phyloP scores from a whole-genome alignment of 2,797 vertebrate species.

The Sebastes iracundus region DNA sequence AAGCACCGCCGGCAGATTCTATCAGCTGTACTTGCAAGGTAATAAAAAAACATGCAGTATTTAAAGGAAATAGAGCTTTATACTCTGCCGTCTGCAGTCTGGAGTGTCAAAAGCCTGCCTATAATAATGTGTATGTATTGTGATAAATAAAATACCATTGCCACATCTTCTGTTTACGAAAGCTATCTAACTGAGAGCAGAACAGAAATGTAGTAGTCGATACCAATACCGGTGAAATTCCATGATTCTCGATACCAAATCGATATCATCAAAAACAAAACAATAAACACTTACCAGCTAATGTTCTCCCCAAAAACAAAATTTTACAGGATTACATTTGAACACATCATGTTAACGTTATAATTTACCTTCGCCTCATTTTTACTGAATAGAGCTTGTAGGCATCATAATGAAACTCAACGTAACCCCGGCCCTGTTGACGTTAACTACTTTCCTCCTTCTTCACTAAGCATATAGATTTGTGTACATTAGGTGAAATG shows the following conservation, averaged over 20 bases:
- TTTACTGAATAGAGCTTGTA: too few relatives aligned
- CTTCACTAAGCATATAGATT: too few relatives aligned
- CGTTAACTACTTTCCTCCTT: too few relatives aligned
- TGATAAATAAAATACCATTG: neutral
- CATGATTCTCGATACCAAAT: neutral
- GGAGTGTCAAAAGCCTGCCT: too few relatives aligned
- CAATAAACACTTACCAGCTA: neutral
- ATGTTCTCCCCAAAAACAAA: neutral
- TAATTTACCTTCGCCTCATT: too few relatives aligned
- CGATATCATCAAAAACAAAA: neutral
- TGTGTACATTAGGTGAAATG: too few relatives aligned
- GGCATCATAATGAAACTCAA: too few relatives aligned
- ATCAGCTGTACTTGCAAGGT: constrained; percentile 6
- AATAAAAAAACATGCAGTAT: constrained; percentile 23
- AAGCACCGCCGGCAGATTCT: constrained; percentile 21
- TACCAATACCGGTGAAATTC: neutral
- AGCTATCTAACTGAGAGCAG: too few relatives aligned
- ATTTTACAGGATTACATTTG: too few relatives aligned
- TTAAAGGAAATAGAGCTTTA: constrained; percentile 32
- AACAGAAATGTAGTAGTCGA: neutral
- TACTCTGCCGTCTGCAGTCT: constrained; percentile 5
- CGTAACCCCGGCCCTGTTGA: too few relatives aligned
- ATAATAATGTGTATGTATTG: neutral
- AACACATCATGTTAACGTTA: too few relatives aligned
- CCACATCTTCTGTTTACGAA: neutral